Conservation (phyloP, 2,113 vertebrate species). For the Nansenia antarctica region DNA sequence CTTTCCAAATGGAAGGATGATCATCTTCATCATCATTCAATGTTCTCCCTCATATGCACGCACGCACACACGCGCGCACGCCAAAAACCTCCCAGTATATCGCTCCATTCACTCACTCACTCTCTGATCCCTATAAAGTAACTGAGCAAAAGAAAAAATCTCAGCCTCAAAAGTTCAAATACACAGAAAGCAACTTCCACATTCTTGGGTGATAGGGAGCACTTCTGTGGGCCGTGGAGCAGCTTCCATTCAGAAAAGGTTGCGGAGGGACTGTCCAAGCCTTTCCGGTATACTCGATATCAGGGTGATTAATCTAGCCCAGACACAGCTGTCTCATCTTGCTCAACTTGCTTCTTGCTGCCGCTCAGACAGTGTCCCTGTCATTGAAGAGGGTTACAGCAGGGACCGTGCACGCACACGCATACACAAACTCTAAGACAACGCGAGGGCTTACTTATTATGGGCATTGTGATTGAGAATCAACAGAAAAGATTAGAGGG, state of each 20-base stretch:
- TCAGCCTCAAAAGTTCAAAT: constrained; percentile 18
- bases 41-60: neutral
- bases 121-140: constrained; percentile 17
- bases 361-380: neutral
- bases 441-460: neutral
- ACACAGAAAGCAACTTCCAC: constrained; percentile 38
- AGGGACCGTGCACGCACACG: neutral
- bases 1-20: constrained; percentile 34
- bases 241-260: constrained; percentile 23
- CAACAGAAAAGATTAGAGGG: neutral
- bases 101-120: no score
- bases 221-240: neutral
- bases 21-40: constrained; percentile 23
- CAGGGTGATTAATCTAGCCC: constrained; percentile 20
- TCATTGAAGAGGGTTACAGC: constrained; percentile 14
- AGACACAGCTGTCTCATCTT: constrained; percentile 11
- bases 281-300: constrained; percentile 7
- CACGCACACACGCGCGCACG: neutral
- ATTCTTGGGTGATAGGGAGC: constrained; percentile 32
- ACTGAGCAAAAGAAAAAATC: constrained; percentile 13
- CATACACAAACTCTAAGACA: neutral
- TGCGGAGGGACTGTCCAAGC: constrained; percentile 3
- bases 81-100: no score
- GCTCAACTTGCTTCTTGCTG: constrained; percentile 6
- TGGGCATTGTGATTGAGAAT: constrained; percentile 1